Percentiles rank a stretch among this genome's conserved stretches.
These are phyloP conservation scores for Leptopilina boulardi DNA, from an alignment of 1,140 invertebrate species.

Conservation along the genomic window DNA sequence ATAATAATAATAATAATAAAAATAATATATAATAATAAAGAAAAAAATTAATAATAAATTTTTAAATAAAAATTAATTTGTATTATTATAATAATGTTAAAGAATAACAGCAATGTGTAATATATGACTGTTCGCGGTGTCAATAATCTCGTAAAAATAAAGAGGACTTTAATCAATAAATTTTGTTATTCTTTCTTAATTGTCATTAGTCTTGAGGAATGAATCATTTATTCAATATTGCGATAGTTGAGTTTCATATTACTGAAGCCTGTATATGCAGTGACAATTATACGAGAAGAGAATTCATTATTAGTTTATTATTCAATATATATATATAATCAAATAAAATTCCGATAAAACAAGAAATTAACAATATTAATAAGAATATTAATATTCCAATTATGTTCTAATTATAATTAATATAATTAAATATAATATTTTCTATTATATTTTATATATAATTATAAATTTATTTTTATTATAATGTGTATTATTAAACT, in stretches of 20 bases:
- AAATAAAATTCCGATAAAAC: not conserved
- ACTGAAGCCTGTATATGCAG: not conserved
- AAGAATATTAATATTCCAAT: too few relatives aligned
- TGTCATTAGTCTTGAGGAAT: constrained; percentile 8
- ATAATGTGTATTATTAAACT: too few relatives aligned
- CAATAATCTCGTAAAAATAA: constrained; percentile 17
- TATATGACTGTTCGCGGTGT: not conserved
- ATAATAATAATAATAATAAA: too few relatives aligned
- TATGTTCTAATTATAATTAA: too few relatives aligned
- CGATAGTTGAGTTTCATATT: not conserved
- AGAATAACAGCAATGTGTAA: not conserved
- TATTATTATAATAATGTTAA: not conserved
- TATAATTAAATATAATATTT: too few relatives aligned
- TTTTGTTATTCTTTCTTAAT: constrained; percentile 18
- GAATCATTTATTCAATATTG: constrained; percentile 18
- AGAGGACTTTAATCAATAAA: constrained; percentile 11
- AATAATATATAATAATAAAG: too few relatives aligned
- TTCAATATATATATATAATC: not conserved
- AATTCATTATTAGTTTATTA: not conserved
- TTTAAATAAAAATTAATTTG: too few relatives aligned
- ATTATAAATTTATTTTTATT: too few relatives aligned
- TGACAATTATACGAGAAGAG: not conserved
- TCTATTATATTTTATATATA: too few relatives aligned
- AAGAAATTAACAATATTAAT: too few relatives aligned
- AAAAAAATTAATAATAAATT: too few relatives aligned